Evolutionary conservation across 1,140 invertebrate genomes (phyloP).

Genomic region (Drosophila kohkoa): DNA sequence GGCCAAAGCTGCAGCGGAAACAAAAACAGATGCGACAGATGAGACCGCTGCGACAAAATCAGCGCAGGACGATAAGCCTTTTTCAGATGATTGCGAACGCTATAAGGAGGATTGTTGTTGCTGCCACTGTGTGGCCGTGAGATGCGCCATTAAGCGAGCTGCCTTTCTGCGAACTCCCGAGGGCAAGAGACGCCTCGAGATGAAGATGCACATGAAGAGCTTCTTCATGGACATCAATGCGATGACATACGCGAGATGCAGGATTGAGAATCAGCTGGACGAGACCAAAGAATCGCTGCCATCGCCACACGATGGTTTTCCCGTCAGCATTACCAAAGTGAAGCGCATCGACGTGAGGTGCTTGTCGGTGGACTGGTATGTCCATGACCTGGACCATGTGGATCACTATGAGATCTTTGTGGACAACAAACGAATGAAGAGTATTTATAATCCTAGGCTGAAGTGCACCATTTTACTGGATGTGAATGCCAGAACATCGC

Average conservation of each 20-base stretch:
- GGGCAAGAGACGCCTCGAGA: constrained; percentile 45
- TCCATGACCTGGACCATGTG: constrained; percentile 53
- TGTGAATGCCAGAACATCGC: constrained; percentile 37
- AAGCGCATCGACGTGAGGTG: constrained; percentile 34
- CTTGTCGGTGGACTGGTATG: constrained; percentile 52
- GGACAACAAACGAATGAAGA: constrained; percentile 33
- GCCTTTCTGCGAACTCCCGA: constrained; percentile 49
- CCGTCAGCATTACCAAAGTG: constrained; percentile 48
- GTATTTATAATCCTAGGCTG: constrained; percentile 40
- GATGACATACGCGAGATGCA: constrained; percentile 34
- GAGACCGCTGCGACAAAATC: not conserved
- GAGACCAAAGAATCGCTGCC: constrained; percentile 28
- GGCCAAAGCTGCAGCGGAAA: not conserved
- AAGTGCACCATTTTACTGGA: constrained; percentile 52
- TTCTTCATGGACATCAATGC: constrained; percentile 66
- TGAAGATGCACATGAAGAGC: constrained; percentile 61
- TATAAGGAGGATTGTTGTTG: constrained; percentile 52
- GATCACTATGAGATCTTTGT: constrained; percentile 61
- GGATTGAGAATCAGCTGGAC: constrained; percentile 26
- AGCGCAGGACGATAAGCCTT: not conserved
- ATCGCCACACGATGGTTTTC: constrained; percentile 33
- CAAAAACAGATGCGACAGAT: not conserved
- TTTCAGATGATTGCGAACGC: constrained; percentile 29
- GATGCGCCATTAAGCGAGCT: constrained; percentile 28
- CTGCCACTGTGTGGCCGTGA: constrained; percentile 60